phyloP scores from a whole-genome alignment of 2,888 invertebrate genomes.

The Tetheella fluctuosa region DNA sequence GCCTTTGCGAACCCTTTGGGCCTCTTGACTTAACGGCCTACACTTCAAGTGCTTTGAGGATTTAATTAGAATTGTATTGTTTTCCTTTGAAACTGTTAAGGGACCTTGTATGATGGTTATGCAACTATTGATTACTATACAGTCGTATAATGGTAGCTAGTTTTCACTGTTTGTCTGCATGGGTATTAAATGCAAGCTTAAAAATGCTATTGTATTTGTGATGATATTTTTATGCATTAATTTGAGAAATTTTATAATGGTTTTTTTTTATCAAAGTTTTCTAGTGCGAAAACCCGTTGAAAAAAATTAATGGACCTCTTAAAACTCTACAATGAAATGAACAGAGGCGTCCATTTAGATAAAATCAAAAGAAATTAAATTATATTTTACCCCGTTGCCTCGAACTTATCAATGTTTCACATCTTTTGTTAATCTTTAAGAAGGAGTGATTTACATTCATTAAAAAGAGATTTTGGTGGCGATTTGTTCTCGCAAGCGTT shows the following conservation, averaged over 20 bases:
- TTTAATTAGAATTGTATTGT: constrained; percentile 10
- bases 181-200: neutral
- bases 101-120: neutral
- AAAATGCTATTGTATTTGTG: no score
- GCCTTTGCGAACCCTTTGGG: constrained; percentile 3
- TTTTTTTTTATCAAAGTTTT: no score
- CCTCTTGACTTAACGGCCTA: constrained; percentile 9
- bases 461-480: neutral
- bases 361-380: constrained; percentile 6
- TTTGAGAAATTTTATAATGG: no score
- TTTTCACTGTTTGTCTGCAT: neutral
- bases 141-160: neutral
- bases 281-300: neutral
- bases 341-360: constrained; percentile 7
- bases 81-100: constrained; percentile 4
- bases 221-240: no score
- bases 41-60: neutral
- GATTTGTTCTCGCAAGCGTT: neutral
- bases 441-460: neutral
- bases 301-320: neutral
- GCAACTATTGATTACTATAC: neutral
- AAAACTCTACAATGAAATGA: neutral
- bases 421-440: constrained; percentile 1
- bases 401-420: neutral
- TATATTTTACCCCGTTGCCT: constrained; percentile 1